These are phyloP conservation scores for Lontra canadensis DNA, from an alignment of 2,113 vertebrate species.

Conservation along the genomic window DNA sequence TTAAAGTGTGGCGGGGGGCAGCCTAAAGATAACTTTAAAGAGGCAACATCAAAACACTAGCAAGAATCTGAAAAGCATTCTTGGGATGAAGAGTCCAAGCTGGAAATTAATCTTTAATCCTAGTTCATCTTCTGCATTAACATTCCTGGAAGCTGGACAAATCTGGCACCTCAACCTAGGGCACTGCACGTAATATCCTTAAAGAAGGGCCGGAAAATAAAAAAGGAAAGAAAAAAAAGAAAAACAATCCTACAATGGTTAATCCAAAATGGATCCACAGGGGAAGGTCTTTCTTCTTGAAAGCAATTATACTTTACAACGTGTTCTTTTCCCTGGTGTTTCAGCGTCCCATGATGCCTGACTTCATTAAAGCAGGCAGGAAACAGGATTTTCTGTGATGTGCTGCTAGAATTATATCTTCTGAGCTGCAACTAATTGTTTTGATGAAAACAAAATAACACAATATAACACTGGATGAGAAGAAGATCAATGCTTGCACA, in stretches of 20 bases:
- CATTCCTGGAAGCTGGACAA: background rate
- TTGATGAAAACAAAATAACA: constrained; percentile 55
- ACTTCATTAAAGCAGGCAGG: constrained; percentile 71
- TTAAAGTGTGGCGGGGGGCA: background rate
- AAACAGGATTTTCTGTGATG: constrained; percentile 66
- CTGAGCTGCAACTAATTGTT: constrained; percentile 73
- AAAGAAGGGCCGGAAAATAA: background rate
- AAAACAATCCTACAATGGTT: constrained; percentile 49
- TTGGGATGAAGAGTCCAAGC: background rate
- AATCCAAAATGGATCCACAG: constrained; percentile 73
- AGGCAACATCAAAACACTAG: background rate
- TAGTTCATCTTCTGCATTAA: background rate
- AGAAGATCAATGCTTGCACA: constrained; percentile 53
- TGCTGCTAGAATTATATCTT: constrained; percentile 61
- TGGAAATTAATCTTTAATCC: background rate
- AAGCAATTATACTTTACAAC: constrained; percentile 78
- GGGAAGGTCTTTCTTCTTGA: constrained; percentile 65
- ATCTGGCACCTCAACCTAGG: background rate
- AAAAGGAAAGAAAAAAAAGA: background rate
- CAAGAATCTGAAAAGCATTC: constrained; percentile 17
- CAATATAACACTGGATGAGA: constrained; percentile 43
- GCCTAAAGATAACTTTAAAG: background rate
- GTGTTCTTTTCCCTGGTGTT: constrained; percentile 70
- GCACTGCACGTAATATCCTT: background rate
- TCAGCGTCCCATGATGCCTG: constrained; percentile 68